phyloP scores from a whole-genome alignment of 1,140 invertebrate genomes.

The Tetragnatha versicolor region DNA sequence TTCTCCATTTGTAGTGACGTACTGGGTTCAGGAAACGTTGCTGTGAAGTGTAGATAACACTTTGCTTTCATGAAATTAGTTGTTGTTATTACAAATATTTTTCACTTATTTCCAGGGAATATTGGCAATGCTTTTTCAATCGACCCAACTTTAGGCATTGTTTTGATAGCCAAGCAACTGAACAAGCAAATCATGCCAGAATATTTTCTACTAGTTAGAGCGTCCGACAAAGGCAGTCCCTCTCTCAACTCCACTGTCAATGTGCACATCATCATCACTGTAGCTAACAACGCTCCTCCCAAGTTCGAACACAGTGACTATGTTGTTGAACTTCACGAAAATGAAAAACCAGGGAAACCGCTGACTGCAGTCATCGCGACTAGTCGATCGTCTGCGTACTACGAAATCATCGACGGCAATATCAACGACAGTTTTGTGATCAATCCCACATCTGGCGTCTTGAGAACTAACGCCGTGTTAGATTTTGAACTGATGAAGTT shows the following conservation, averaged over 20 bases:
- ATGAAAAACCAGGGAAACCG: constrained; percentile 78
- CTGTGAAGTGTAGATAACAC: too few species aligned
- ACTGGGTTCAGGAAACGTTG: too few species aligned
- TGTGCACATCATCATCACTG: constrained; percentile 84
- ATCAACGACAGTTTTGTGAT: constrained; percentile 77
- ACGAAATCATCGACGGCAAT: constrained; percentile 82
- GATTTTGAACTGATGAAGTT: constrained; percentile 80
- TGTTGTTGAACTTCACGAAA: constrained; percentile 83
- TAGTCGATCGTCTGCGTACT: constrained; percentile 80
- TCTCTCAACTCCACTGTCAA: constrained; percentile 78
- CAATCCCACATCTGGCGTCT: constrained; percentile 83
- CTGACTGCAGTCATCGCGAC: constrained; percentile 79
- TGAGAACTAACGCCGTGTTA: constrained; percentile 72
- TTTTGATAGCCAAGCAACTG: constrained; percentile 77
- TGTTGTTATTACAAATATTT: too few species aligned
- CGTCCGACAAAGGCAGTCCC: constrained; percentile 79
- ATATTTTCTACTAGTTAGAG: constrained; percentile 83
- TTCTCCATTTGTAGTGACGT: too few species aligned
- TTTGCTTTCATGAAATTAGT: too few species aligned
- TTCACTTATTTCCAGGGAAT: constrained; percentile 70
- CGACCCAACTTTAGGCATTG: constrained; percentile 77
- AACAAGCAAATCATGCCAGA: constrained; percentile 75
- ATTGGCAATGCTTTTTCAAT: constrained; percentile 83
- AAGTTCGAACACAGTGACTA: constrained; percentile 74
- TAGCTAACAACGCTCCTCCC: constrained; percentile 88